Evolutionary conservation across 2,888 invertebrate species (phyloP).

Genomic region (Athalia circularis): DNA sequence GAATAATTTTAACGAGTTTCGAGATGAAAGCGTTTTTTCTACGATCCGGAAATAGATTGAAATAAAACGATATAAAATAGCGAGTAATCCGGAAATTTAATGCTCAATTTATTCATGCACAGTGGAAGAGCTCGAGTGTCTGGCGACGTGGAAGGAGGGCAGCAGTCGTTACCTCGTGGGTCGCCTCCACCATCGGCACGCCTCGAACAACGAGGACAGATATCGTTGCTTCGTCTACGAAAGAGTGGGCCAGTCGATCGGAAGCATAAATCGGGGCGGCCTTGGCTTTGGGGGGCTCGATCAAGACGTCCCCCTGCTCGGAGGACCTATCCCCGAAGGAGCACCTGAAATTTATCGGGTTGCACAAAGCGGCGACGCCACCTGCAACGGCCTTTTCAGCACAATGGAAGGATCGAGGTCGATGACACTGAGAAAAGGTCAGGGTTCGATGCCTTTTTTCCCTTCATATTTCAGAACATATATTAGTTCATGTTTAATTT

Average conservation of each 20-base stretch:
- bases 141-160: slow-evolving; percentile 96
- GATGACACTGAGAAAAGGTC: slow-evolving; percentile 88
- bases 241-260: slow-evolving; percentile 77
- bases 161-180: slow-evolving; percentile 93
- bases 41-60: too few relatives aligned
- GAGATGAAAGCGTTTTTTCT: too few relatives aligned
- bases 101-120: slow-evolving; percentile 51
- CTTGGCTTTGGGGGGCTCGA: slow-evolving; percentile 67
- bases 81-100: neutral
- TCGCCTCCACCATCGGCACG: slow-evolving; percentile 91
- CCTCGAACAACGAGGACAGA: slow-evolving; percentile 93
- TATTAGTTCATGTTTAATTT: slow-evolving; percentile 49
- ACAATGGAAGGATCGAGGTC: slow-evolving; percentile 91
- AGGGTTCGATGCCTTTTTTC: slow-evolving; percentile 42
- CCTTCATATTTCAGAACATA: slow-evolving; percentile 50
- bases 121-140: slow-evolving; percentile 94
- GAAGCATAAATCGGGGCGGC: slow-evolving; percentile 64
- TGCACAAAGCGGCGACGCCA: slow-evolving; percentile 94
- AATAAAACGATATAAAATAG: neutral
- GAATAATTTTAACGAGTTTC: too few relatives aligned
- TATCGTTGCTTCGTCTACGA: slow-evolving; percentile 97
- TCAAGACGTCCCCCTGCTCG: slow-evolving; percentile 66
- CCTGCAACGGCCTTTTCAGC: slow-evolving; percentile 94
- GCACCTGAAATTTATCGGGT: slow-evolving; percentile 80
- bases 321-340: slow-evolving; percentile 67